A percentile compares a stretch with the other conserved stretches of the same genome.
Evolutionary conservation across 2,113 vertebrate genomes (phyloP).

Genomic region (Poecilia latipinna): DNA sequence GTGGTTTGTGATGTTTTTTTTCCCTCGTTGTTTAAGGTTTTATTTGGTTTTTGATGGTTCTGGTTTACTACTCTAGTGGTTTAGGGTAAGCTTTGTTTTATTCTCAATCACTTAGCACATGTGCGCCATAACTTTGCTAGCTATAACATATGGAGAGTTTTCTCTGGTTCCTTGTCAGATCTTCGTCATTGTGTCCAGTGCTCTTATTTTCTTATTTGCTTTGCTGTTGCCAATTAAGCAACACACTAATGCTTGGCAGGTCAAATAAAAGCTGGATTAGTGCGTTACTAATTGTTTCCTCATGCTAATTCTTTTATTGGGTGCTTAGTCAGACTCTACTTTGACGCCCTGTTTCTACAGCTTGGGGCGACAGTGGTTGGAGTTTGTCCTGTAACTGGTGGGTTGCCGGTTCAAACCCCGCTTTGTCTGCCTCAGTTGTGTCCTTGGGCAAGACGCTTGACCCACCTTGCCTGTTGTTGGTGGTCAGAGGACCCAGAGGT

Average conservation of each 20-base stretch:
- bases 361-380: too few relatives aligned
- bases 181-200: background rate
- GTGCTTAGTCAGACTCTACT: background rate
- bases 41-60: background rate
- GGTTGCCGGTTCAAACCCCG: too few relatives aligned
- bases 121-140: background rate
- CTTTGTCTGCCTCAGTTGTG: too few relatives aligned
- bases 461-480: too few relatives aligned
- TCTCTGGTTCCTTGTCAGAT: background rate
- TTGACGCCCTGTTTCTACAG: background rate
- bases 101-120: background rate
- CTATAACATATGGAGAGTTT: background rate
- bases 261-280: background rate
- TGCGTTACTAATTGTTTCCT: background rate
- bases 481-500: too few relatives aligned
- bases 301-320: background rate
- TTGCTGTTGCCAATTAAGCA: background rate
- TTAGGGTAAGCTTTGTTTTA: background rate
- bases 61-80: background rate
- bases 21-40: background rate
- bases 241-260: background rate
- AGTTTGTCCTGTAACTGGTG: too few relatives aligned
- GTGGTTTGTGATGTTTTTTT: background rate
- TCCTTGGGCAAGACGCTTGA: too few relatives aligned
- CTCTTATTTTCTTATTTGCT: background rate